Percentiles rank a stretch among this genome's conserved stretches.
These are phyloP conservation scores for Nesogale talazaci DNA, from an alignment of 2,113 vertebrate genomes.

Conservation along the genomic window DNA sequence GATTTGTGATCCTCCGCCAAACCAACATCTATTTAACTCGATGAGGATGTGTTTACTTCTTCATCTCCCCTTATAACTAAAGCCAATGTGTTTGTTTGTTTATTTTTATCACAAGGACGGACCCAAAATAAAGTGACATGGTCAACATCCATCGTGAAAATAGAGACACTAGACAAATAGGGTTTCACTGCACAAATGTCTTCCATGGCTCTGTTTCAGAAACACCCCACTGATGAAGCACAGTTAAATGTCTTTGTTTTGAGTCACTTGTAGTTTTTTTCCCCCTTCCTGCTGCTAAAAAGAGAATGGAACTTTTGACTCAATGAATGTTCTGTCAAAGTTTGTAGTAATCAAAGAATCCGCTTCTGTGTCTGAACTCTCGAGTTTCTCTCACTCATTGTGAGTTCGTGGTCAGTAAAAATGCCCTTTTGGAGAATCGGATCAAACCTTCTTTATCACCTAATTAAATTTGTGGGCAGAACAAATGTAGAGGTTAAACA, in stretches of 20 bases:
- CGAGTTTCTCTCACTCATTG: neutral
- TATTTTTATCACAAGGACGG: neutral
- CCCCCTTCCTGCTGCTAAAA: slow-evolving; percentile 76
- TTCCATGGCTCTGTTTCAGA: neutral
- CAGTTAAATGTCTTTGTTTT: slow-evolving; percentile 68
- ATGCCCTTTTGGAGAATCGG: neutral
- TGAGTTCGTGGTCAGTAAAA: slow-evolving; percentile 1
- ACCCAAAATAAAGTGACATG: neutral
- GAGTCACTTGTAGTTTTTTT: slow-evolving; percentile 70
- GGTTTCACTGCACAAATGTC: neutral
- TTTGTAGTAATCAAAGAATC: slow-evolving; percentile 55
- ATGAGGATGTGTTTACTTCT: slow-evolving; percentile 23
- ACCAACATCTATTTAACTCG: neutral
- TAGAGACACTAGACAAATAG: neutral
- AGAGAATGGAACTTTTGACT: slow-evolving; percentile 79
- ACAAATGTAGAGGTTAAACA: neutral
- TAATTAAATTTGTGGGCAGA: neutral
- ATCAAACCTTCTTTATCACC: neutral
- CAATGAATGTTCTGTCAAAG: slow-evolving; percentile 62
- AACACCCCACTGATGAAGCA: slow-evolving; percentile 50
- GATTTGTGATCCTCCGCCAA: neutral
- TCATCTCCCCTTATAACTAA: slow-evolving; percentile 36
- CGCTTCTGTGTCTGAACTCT: slow-evolving; percentile 35
- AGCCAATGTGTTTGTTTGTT: neutral
- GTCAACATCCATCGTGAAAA: neutral